Evolutionary conservation across 2,888 invertebrate genomes (phyloP).

Genomic region (Deroplatys truncata): DNA sequence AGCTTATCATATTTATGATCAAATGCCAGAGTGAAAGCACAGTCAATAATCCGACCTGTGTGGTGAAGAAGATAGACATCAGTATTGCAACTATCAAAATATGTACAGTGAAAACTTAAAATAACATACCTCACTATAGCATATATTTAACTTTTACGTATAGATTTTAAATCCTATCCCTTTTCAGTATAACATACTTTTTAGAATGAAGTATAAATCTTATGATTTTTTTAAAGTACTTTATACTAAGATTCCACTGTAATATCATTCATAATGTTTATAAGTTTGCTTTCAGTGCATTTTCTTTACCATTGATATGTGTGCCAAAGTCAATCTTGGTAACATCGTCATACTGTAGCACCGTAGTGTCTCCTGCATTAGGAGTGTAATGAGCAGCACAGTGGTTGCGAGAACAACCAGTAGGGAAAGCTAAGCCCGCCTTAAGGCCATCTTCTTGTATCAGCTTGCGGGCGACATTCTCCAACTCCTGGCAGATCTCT

Average conservation of each 20-base stretch:
- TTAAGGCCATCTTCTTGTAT: slow-evolving; percentile 94
- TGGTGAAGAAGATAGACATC: not conserved
- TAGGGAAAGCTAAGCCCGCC: slow-evolving; percentile 93
- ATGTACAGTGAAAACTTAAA: too few relatives aligned
- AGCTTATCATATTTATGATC: slow-evolving; percentile 94
- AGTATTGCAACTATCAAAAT: not conserved
- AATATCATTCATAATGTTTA: too few relatives aligned
- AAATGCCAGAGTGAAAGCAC: slow-evolving; percentile 96
- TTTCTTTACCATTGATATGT: slow-evolving; percentile 78
- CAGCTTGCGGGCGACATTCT: slow-evolving; percentile 82
- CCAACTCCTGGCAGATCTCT: slow-evolving; percentile 94
- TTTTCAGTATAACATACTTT: too few relatives aligned
- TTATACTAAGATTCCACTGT: too few relatives aligned
- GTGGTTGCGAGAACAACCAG: slow-evolving; percentile 97
- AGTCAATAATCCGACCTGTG: slow-evolving; percentile 86
- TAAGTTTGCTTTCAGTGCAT: too few relatives aligned
- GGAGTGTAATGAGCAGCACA: slow-evolving; percentile 99
- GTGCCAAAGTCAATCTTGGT: slow-evolving; percentile 99
- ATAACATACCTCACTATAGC: too few relatives aligned
- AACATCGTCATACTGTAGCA: slow-evolving; percentile 92
- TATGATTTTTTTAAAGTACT: too few relatives aligned
- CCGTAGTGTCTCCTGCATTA: slow-evolving; percentile 95
- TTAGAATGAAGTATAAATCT: too few relatives aligned
- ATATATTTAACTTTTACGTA: too few relatives aligned
- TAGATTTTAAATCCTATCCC: too few relatives aligned